Evolutionary conservation across 2,797 vertebrate species (phyloP).

Genomic region (Eupleurogrammus muticus): DNA sequence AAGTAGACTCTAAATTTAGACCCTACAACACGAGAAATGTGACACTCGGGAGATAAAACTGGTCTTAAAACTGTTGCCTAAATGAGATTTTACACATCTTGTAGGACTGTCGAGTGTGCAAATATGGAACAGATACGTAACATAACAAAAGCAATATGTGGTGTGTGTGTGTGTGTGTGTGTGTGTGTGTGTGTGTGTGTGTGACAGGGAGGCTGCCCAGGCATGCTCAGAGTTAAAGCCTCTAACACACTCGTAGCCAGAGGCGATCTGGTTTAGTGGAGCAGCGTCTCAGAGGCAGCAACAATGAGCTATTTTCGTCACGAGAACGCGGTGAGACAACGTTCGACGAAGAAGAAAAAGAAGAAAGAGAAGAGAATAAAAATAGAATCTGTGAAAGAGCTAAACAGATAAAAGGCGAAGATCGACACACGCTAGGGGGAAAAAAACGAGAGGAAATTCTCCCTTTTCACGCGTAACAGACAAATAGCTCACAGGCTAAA

Average conservation of each 20-base stretch:
- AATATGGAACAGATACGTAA: slow-evolving; percentile 15
- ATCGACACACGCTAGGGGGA: no score
- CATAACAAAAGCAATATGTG: slow-evolving; percentile 27
- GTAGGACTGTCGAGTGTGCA: neutral
- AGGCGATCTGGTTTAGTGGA: slow-evolving; percentile 52
- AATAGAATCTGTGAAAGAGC: neutral
- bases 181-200: slow-evolving; percentile 15
- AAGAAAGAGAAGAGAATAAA: neutral
- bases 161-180: slow-evolving; percentile 22
- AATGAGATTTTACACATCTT: slow-evolving; percentile 13
- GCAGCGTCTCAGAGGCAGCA: slow-evolving; percentile 28
- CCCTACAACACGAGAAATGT: neutral
- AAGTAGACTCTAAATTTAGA: slow-evolving; percentile 20
- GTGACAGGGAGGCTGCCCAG: slow-evolving; percentile 27
- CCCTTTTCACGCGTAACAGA: neutral
- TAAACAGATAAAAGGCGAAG: neutral
- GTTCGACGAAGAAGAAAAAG: slow-evolving; percentile 13
- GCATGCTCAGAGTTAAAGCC: slow-evolving; percentile 47
- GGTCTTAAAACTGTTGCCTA: neutral
- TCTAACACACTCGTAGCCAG: slow-evolving; percentile 36
- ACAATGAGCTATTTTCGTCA: slow-evolving; percentile 60
- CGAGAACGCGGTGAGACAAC: neutral
- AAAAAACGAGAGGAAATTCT: neutral
- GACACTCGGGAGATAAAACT: slow-evolving; percentile 5
- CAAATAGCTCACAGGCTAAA: neutral